Conservation (phyloP, 2,888 invertebrate species). For the Papilio demoleus region DNA sequence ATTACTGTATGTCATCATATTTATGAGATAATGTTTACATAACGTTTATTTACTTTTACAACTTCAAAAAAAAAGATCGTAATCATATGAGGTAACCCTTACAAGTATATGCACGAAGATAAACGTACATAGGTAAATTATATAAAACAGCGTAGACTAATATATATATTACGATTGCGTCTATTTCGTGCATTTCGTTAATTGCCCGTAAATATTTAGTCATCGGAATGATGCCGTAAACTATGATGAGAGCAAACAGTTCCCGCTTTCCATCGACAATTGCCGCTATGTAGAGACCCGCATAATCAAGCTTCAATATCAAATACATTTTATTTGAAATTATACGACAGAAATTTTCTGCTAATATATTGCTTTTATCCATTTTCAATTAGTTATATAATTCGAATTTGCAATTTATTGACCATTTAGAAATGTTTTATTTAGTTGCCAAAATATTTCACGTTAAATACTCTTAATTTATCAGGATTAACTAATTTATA, state of each 20-base stretch:
- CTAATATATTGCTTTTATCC: not conserved
- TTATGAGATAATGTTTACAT: too few species aligned
- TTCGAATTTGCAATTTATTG: not conserved
- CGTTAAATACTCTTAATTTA: too few species aligned
- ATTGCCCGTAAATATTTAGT: constrained; percentile 27
- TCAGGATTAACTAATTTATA: too few species aligned
- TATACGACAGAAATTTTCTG: not conserved
- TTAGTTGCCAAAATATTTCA: too few species aligned
- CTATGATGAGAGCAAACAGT: constrained; percentile 20
- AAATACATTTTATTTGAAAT: constrained; percentile 13
- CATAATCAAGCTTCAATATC: constrained; percentile 1
- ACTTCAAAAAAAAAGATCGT: too few species aligned
- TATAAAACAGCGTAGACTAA: constrained; percentile 27
- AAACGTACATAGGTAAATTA: not conserved
- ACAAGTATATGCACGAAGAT: constrained; percentile 8
- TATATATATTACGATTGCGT: constrained; percentile 5
- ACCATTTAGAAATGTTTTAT: too few species aligned
- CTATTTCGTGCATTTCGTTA: constrained; percentile 13
- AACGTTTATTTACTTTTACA: too few species aligned
- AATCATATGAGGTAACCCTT: too few species aligned
- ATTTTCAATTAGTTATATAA: not conserved
- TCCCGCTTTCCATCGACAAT: constrained; percentile 12
- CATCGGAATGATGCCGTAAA: constrained; percentile 20
- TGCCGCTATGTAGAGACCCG: constrained; percentile 15
- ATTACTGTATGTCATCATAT: constrained; percentile 61